Percentiles rank a stretch among this genome's conserved stretches.
These are phyloP conservation scores for Glossosoma conforme DNA, from an alignment of 1,140 invertebrate genomes.

Conservation along the genomic window DNA sequence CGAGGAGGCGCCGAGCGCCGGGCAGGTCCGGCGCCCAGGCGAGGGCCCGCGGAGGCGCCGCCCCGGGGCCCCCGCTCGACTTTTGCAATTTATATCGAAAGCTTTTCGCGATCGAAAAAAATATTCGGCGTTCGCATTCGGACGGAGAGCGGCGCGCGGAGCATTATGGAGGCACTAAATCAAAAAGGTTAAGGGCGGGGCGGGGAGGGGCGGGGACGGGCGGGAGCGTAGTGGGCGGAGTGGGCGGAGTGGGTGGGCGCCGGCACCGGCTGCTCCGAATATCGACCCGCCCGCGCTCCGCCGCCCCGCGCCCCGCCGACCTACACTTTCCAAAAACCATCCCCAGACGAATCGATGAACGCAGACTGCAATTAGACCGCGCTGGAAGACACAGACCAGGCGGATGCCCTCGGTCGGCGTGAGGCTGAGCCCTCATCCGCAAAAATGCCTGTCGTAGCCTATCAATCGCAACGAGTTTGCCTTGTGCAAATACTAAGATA, in stretches of 20 bases:
- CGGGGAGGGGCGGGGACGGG: slow-evolving; percentile 2
- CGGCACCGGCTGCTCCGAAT: slow-evolving; percentile 29
- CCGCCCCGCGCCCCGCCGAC: slow-evolving; percentile 3
- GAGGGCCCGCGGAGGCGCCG: neutral
- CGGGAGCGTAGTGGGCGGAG: too few relatives aligned
- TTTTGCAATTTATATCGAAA: too few relatives aligned
- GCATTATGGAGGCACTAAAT: slow-evolving; percentile 20
- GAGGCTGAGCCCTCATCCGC: neutral
- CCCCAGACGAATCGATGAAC: slow-evolving; percentile 22
- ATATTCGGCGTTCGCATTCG: too few relatives aligned
- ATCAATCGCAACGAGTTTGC: too few relatives aligned
- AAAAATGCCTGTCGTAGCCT: too few relatives aligned
- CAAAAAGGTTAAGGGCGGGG: slow-evolving; percentile 20
- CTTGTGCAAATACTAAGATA: too few relatives aligned
- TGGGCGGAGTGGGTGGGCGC: slow-evolving; percentile 5
- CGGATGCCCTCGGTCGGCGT: too few relatives aligned
- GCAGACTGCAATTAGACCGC: slow-evolving; percentile 21
- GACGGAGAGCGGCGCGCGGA: too few relatives aligned
- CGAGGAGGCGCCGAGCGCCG: neutral
- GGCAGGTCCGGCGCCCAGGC: neutral
- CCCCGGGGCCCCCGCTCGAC: neutral
- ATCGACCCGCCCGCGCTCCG: slow-evolving; percentile 17
- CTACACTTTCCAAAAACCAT: slow-evolving; percentile 21
- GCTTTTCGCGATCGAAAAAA: too few relatives aligned
- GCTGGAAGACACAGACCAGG: neutral